Conservation (phyloP, 2,797 vertebrate genomes). For the Amphiprion clarkii region DNA sequence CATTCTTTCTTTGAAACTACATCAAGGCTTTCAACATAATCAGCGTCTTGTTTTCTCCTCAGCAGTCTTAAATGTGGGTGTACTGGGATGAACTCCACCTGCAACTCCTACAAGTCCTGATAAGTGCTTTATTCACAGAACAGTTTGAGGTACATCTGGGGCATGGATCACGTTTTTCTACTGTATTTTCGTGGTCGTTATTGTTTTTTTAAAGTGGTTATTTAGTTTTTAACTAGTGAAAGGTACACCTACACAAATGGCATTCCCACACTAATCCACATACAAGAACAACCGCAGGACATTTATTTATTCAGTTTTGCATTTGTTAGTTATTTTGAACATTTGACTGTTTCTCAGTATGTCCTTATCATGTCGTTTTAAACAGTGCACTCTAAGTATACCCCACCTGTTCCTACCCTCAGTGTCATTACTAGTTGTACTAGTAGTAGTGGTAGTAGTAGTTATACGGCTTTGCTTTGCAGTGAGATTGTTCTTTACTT, state of each 20-base stretch:
- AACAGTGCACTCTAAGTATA: no score
- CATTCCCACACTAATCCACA: neutral
- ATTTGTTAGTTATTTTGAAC: no score
- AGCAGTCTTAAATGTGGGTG: constrained; percentile 6
- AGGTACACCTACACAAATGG: neutral
- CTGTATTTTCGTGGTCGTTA: neutral
- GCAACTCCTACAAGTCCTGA: neutral
- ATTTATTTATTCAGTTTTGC: no score
- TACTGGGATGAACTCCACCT: constrained; percentile 28
- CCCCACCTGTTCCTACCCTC: no score
- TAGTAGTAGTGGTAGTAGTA: no score
- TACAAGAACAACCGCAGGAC: no score
- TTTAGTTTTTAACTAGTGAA: neutral
- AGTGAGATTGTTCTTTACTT: no score
- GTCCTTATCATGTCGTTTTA: no score
- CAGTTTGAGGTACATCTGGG: neutral
- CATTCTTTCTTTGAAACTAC: constrained; percentile 46
- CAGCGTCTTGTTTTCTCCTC: constrained; percentile 25
- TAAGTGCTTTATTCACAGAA: neutral
- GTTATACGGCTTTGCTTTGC: no score
- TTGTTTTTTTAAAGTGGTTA: neutral
- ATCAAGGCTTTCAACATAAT: constrained; percentile 50
- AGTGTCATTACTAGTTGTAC: no score
- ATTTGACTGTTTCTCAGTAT: no score
- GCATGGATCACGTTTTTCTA: neutral